phyloP scores from a whole-genome alignment of 2,888 invertebrate genomes.

The Chymomyza amoena region DNA sequence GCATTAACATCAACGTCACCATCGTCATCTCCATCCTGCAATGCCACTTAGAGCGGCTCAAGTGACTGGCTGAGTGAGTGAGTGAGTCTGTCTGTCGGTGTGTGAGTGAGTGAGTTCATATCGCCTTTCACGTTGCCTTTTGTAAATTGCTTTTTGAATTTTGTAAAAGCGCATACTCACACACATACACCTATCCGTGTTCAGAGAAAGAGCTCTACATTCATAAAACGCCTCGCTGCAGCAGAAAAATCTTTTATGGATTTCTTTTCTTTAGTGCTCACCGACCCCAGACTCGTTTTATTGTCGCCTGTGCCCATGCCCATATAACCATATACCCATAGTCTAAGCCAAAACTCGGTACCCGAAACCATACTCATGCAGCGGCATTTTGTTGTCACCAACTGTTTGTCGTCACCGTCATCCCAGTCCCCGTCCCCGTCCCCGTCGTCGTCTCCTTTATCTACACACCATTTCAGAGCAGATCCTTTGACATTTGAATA shows the following conservation, averaged over 20 bases:
- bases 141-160: slow-evolving; percentile 73
- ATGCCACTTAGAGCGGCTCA: slow-evolving; percentile 61
- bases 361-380: slow-evolving; percentile 30
- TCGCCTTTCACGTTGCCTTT: slow-evolving; percentile 71
- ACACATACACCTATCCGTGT: slow-evolving; percentile 5
- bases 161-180: slow-evolving; percentile 63
- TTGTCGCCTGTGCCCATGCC: slow-evolving; percentile 41
- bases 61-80: slow-evolving; percentile 3
- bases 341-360: background rate
- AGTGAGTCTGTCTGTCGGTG: slow-evolving; percentile 1
- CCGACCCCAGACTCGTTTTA: slow-evolving; percentile 69
- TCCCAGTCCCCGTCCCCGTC: slow-evolving; percentile 19
- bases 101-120: slow-evolving; percentile 46
- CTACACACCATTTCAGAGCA: slow-evolving; percentile 33
- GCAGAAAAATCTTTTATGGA: slow-evolving; percentile 70
- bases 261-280: slow-evolving; percentile 46
- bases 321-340: background rate
- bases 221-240: slow-evolving; percentile 55
- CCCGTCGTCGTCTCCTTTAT: slow-evolving; percentile 46
- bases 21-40: slow-evolving; percentile 49
- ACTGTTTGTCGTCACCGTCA: slow-evolving; percentile 54
- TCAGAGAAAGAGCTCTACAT: background rate
- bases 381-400: slow-evolving; percentile 56
- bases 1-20: background rate
- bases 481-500: slow-evolving; percentile 74